These are phyloP conservation scores for Pseudopodoces humilis DNA, from an alignment of 2,113 vertebrate species.

Conservation along the genomic window DNA sequence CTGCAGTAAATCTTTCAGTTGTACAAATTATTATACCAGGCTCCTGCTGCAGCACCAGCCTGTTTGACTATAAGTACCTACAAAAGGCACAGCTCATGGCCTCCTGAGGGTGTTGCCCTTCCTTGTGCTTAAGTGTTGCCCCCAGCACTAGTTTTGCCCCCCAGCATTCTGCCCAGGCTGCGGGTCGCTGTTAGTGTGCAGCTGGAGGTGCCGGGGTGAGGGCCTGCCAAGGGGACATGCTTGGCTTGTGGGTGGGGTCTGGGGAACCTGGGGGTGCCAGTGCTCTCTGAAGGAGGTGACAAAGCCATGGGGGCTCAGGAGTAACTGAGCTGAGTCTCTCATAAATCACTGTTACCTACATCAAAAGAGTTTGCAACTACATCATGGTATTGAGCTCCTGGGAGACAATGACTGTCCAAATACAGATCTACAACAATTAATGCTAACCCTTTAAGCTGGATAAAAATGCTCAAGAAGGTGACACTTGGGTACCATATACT, in stretches of 20 bases:
- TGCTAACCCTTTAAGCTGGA: background rate
- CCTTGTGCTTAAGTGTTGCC: background rate
- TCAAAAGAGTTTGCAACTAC: background rate
- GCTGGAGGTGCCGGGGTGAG: background rate
- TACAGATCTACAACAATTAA: background rate
- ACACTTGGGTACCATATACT: background rate
- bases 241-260: background rate
- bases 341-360: accelerated
- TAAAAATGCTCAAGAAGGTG: background rate
- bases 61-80: background rate
- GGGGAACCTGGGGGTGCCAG: background rate
- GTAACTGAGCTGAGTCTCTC: background rate
- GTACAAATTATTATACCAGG: background rate
- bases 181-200: background rate
- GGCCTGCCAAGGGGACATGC: background rate
- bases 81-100: background rate
- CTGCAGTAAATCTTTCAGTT: background rate
- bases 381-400: background rate
- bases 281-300: background rate
- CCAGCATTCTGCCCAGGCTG: background rate
- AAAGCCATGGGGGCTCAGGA: background rate
- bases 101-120: background rate
- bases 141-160: background rate
- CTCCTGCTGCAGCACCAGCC: background rate
- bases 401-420: background rate